Evolutionary conservation across 1,140 invertebrate species (phyloP), one percentile per base, ranked within the genome.

Genomic region (Sesamia nonagrioides): DNA sequence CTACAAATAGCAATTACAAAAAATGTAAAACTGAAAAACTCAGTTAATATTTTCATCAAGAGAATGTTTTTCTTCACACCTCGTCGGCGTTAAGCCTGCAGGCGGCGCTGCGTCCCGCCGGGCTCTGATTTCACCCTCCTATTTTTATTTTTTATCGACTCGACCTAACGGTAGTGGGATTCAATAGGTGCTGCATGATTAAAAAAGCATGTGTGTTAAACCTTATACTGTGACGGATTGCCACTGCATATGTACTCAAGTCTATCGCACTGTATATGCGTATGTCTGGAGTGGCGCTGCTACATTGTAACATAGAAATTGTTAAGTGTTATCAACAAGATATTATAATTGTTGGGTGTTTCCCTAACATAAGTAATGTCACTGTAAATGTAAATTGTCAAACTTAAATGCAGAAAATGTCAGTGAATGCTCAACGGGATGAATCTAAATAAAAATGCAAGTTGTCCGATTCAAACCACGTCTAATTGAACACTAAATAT

Each of bases 121-220:
- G 17, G 82, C 78, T 86, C 75, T 86, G 81, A 89, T 90, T 92
- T 92, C 88, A 89, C 88, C 89, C 87, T 88, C 86, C 71, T 85
- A 84, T 66, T 84, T 85, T 84, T 82, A 83, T 86, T 91, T 89
- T 92, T 91, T 91, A 87, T 81, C 72, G 78, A 27, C 76, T 78
- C 87, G 80, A 89, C 86, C 91, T 93, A 93, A 93, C 92, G 90
- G 92, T 89, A 90, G 79, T 75, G 40, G 78, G 77, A 50, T 71
- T 48, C 3, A 75, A 37, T 61, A 75, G 73, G 35, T 60, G 56
- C 72, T 42, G 72, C 40, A 60, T 60, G 37, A 74, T n/a, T n/a
- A 60, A 45, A 60, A 60, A 74, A 45, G 13, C 72, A 45, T 74
- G 37, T 74, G 37, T 48, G 72, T 60, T 60, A 21, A 74, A 74